These are phyloP conservation scores for Meloidogyne floridensis DNA, from an alignment of 1,140 invertebrate genomes.

Conservation along the genomic window DNA sequence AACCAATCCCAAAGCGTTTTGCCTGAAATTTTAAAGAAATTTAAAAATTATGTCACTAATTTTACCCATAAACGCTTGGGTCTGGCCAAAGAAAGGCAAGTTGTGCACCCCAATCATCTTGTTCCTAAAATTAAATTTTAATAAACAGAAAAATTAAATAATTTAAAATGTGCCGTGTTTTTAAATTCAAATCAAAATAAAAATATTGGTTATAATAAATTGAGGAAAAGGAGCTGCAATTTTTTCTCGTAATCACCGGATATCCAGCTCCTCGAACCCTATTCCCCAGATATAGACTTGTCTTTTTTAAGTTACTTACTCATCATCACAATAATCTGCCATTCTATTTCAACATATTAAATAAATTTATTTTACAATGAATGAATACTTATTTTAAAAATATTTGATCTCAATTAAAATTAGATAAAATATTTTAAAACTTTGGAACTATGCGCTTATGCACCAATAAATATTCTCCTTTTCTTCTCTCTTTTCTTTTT, in stretches of 20 bases:
- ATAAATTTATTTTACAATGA: background rate
- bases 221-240: no score
- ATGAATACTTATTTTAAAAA: no score
- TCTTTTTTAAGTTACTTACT: background rate
- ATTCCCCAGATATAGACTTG: no score
- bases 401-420: no score
- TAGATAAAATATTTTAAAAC: no score
- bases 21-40: constrained; percentile 11
- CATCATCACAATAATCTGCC: background rate
- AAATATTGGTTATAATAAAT: no score
- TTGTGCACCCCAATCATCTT: constrained; percentile 34
- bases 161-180: background rate
- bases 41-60: background rate
- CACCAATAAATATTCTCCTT: no score
- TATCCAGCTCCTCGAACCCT: no score
- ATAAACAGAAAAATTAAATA: background rate
- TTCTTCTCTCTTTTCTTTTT: no score
- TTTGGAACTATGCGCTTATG: no score
- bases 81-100: constrained; percentile 30
- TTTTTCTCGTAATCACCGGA: no score
- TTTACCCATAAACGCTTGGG: constrained; percentile 26
- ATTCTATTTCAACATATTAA: background rate
- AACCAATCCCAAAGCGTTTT: constrained; percentile 27
- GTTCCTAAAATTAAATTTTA: constrained; percentile 28
- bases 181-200: background rate